These are phyloP conservation scores for Protonemura montana DNA, from an alignment of 2,888 invertebrate species.

Conservation along the genomic window DNA sequence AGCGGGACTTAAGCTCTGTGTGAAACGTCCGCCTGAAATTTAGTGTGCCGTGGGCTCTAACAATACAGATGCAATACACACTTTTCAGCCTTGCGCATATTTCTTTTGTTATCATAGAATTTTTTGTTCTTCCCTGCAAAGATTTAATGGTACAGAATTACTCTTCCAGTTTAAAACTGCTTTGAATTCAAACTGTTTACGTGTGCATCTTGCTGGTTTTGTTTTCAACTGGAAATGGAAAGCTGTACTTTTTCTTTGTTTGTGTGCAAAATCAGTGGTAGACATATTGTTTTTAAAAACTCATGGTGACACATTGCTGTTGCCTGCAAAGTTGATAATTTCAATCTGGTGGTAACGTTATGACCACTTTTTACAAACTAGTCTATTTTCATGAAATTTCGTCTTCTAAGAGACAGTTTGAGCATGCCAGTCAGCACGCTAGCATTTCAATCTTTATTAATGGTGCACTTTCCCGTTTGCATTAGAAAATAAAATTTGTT, in stretches of 20 bases:
- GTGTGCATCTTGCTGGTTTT: neutral
- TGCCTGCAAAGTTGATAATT: neutral
- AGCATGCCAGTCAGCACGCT: neutral
- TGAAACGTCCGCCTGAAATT: neutral
- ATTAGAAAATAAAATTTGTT: neutral
- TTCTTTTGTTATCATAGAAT: conserved; percentile 24
- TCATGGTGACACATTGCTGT: neutral
- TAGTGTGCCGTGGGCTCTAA: neutral
- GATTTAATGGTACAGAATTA: conserved; percentile 7
- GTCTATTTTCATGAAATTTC: no score
- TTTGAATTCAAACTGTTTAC: neutral
- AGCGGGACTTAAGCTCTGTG: neutral
- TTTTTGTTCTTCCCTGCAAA: neutral
- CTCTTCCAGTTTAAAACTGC: neutral
- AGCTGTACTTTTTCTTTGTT: neutral
- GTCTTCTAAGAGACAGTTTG: neutral
- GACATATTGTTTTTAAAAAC: neutral
- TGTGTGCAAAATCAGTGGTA: neutral
- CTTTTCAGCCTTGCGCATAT: conserved; percentile 59
- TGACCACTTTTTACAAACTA: no score
- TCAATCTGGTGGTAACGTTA: neutral
- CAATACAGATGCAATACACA: conserved; percentile 47
- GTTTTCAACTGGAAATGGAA: neutral
- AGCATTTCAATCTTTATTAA: neutral
- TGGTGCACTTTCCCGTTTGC: neutral